These are phyloP conservation scores for Lepidurus couesii DNA, from an alignment of 1,140 invertebrate species.

Conservation along the genomic window DNA sequence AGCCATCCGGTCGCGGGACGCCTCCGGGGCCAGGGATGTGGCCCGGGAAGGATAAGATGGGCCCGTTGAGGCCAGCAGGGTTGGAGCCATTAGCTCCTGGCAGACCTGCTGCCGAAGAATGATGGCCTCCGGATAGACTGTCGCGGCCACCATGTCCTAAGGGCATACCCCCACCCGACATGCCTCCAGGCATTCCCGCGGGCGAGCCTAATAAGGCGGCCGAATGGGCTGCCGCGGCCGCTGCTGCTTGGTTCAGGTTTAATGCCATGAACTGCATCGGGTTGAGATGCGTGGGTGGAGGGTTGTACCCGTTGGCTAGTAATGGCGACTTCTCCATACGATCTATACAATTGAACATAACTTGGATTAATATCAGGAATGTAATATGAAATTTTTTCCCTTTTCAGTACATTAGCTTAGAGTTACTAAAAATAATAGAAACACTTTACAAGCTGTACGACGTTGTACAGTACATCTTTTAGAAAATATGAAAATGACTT, in stretches of 20 bases:
- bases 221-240: slow-evolving; percentile 62
- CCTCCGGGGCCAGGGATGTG: slow-evolving; percentile 48
- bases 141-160: slow-evolving; percentile 49
- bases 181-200: slow-evolving; percentile 63
- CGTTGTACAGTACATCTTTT: too few relatives aligned
- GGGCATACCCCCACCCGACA: slow-evolving; percentile 76
- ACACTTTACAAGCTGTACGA: too few relatives aligned
- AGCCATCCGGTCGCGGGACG: slow-evolving; percentile 55
- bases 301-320: slow-evolving; percentile 85
- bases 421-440: too few relatives aligned
- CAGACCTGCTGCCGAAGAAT: not conserved
- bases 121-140: slow-evolving; percentile 23
- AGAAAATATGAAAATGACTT: too few relatives aligned
- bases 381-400: too few relatives aligned
- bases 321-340: slow-evolving; percentile 84
- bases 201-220: slow-evolving; percentile 39
- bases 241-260: slow-evolving; percentile 60
- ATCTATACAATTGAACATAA: slow-evolving; percentile 54
- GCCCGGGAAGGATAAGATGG: not conserved
- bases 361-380: too few relatives aligned
- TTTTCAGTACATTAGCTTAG: too few relatives aligned
- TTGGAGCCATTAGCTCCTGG: slow-evolving; percentile 17
- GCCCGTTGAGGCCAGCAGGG: slow-evolving; percentile 24
- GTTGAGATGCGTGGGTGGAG: slow-evolving; percentile 75
- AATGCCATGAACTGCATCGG: slow-evolving; percentile 62